phyloP scores from a whole-genome alignment of 2,113 vertebrate genomes.

The Saguinus midas region DNA sequence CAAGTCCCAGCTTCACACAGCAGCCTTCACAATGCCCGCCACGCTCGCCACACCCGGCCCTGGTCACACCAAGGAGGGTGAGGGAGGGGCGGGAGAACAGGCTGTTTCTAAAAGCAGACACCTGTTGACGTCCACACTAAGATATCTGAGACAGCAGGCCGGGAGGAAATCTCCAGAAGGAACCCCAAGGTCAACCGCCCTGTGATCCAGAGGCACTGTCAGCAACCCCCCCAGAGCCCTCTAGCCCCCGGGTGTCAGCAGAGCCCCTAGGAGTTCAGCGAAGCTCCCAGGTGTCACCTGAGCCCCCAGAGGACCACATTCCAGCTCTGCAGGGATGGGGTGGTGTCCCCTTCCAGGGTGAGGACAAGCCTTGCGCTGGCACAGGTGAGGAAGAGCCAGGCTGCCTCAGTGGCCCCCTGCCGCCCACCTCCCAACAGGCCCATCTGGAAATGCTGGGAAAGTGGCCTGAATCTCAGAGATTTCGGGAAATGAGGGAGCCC shows the following conservation, averaged over 20 bases:
- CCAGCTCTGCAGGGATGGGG: not conserved
- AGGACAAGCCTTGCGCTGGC: accelerated
- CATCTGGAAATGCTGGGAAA: accelerated
- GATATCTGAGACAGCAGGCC: accelerated
- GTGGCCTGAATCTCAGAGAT: accelerated
- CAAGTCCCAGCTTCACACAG: not conserved
- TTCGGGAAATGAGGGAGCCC: accelerated
- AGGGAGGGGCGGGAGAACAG: too few species aligned
- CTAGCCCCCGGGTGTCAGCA: not conserved
- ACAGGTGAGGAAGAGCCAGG: not conserved
- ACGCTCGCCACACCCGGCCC: accelerated
- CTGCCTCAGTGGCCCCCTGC: not conserved
- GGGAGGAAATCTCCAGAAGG: too few species aligned
- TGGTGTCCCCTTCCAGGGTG: not conserved
- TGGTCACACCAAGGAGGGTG: not conserved
- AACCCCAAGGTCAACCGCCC: not conserved
- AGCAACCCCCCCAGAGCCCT: not conserved
- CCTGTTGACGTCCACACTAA: not conserved
- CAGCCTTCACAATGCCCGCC: accelerated
- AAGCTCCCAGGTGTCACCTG: not conserved
- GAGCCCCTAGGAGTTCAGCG: too few species aligned
- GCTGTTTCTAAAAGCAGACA: not conserved
- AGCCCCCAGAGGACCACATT: too few species aligned
- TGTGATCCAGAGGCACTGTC: not conserved
- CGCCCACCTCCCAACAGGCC: not conserved